phyloP scores from a whole-genome alignment of 2,113 vertebrate genomes.

The Grantiella picta region DNA sequence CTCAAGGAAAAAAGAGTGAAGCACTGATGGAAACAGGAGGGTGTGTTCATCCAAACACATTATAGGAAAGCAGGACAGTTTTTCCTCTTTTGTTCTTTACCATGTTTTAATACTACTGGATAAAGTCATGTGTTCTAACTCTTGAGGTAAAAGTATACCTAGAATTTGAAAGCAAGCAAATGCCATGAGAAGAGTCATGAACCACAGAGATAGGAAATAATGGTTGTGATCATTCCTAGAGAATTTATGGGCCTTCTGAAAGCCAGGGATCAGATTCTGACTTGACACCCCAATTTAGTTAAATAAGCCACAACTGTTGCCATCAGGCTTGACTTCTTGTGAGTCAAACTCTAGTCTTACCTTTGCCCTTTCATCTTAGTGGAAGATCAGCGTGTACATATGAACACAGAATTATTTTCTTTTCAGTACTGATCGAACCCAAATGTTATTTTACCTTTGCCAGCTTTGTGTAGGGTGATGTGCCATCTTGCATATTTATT shows the following conservation, averaged over 20 bases:
- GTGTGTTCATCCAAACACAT: not conserved
- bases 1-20: not conserved
- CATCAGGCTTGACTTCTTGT: not conserved
- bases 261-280: not conserved
- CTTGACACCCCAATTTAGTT: not conserved
- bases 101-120: not conserved
- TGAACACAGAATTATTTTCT: slow-evolving; percentile 15
- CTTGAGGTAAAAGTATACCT: not conserved
- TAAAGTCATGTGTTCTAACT: not conserved
- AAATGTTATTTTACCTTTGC: slow-evolving; percentile 49
- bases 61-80: not conserved
- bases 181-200: not conserved
- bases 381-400: not conserved
- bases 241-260: not conserved
- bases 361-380: slow-evolving; percentile 16
- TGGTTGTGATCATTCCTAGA: not conserved
- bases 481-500: slow-evolving; percentile 63
- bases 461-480: slow-evolving; percentile 49
- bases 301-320: not conserved
- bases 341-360: not conserved
- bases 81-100: not conserved
- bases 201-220: not conserved
- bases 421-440: slow-evolving; percentile 37
- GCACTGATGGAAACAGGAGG: not conserved
- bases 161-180: not conserved